Conservation (phyloP, 64 coral and sea anemone species). For the Montipora capricornis region DNA sequence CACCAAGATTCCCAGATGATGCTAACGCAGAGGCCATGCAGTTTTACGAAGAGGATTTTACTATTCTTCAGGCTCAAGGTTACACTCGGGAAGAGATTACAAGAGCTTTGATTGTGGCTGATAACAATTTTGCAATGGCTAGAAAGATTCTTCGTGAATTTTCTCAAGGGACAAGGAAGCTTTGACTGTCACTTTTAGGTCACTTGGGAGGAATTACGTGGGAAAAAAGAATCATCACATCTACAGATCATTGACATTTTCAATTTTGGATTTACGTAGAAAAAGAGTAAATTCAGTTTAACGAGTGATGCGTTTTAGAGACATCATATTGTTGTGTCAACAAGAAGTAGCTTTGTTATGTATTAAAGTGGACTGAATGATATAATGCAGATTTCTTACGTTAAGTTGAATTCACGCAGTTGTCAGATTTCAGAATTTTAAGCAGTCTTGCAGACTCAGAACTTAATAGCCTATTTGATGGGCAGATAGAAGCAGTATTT, state of each 20-base stretch:
- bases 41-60: conserved; percentile 99
- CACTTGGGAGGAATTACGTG: neutral
- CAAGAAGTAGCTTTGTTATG: neutral
- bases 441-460: neutral
- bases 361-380: neutral
- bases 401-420: neutral
- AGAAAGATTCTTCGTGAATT: conserved; percentile 97
- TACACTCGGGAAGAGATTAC: conserved; percentile 95
- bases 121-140: conserved; percentile 99
- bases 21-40: conserved; percentile 66
- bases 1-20: conserved; percentile 17
- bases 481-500: no score
- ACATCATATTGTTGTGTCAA: neutral
- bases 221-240: neutral
- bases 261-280: neutral
- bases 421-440: neutral
- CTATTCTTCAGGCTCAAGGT: conserved; percentile 94
- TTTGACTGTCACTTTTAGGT: neutral
- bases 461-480: neutral
- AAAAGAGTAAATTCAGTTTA: neutral
- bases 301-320: neutral
- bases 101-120: conserved; percentile 93
- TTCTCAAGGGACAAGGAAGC: conserved; percentile 56
- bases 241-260: neutral
- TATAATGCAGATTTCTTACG: neutral